Conservation (phyloP, 2,113 vertebrate genomes). For the Trochalopteron elliotii region DNA sequence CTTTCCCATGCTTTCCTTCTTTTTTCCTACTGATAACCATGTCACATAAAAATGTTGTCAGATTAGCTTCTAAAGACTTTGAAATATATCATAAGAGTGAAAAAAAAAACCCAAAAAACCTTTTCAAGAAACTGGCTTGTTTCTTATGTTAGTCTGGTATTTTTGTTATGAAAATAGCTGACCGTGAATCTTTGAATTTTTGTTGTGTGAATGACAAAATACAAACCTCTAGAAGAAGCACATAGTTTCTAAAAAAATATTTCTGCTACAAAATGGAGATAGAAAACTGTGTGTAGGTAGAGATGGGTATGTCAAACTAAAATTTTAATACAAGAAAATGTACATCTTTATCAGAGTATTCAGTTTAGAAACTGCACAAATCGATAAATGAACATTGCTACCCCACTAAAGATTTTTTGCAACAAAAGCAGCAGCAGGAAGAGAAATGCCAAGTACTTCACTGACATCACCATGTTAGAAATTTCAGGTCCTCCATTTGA, state of each 20-base stretch:
- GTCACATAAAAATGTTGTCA: not conserved
- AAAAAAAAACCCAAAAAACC: not conserved
- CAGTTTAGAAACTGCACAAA: not conserved
- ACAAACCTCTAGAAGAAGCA: not conserved
- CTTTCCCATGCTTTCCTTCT: slow-evolving; percentile 10
- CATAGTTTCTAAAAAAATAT: not conserved
- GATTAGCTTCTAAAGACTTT: slow-evolving; percentile 29
- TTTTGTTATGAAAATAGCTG: not conserved
- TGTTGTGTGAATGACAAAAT: not conserved
- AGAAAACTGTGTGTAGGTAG: not conserved
- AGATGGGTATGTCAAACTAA: not conserved
- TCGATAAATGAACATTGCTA: not conserved
- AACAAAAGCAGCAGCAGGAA: not conserved
- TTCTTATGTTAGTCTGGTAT: not conserved
- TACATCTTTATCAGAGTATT: not conserved
- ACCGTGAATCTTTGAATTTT: not conserved
- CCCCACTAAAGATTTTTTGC: not conserved
- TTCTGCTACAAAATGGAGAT: not conserved
- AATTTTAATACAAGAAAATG: not conserved
- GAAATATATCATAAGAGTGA: not conserved
- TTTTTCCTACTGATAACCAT: slow-evolving; percentile 6
- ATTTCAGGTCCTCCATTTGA: not conserved
- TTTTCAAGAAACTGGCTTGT: not conserved
- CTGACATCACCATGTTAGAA: not conserved
- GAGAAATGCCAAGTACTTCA: not conserved